Base-by-base conservation (phyloP, 1,140 invertebrate species). In the Palaemon carinicauda region DNA sequence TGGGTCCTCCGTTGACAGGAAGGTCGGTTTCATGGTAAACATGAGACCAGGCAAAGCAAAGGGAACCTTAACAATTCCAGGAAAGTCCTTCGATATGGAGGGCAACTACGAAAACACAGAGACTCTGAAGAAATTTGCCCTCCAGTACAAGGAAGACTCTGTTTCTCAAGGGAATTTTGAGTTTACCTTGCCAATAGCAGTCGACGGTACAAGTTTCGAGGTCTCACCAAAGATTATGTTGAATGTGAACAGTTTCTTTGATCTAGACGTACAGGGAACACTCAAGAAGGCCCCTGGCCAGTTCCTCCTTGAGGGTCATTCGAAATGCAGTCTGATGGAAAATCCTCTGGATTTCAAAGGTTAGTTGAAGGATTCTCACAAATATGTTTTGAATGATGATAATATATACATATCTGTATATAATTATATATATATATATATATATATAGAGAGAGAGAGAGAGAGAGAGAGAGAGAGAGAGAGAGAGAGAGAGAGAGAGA, bases 1-100 rank as follows among this genome's bases (percentile, higher is more conserved):
- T 3, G 84, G 84, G 19, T 86, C 84, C 56, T 86, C 84, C 4
- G 60, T 80, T 7, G 77, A 86, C 24, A n/a, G 84, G 14, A 73
- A 73, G 53, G 29, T 80, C 7, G 74, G 29, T 33, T 15, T 86
- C 2, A 24, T 73, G 65, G 21, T 80, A 19, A 41, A 17, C 24
- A 21, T 51, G 10, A 53, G 24, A 5, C 41, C 56, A 24, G 77
- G 71, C 3, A 41, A 75, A 31, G 60, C 52, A 14, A 65, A 41
- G 7, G 77, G 84, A 0, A 69, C 33, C 10, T 12, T 86, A 24
- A 31, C 53, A 19, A 33, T 80, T 17, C 84, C 84, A 14, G 77
- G 84, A 12, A 80, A 53, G 41, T 31, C 24, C n/a, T 69, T 24
- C 21, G 41, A 79, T 21, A n/a, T 86, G 0, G 50, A 80, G 21